phyloP scores from a whole-genome alignment of 2,797 vertebrate species.

The Tolypeutes matacus region DNA sequence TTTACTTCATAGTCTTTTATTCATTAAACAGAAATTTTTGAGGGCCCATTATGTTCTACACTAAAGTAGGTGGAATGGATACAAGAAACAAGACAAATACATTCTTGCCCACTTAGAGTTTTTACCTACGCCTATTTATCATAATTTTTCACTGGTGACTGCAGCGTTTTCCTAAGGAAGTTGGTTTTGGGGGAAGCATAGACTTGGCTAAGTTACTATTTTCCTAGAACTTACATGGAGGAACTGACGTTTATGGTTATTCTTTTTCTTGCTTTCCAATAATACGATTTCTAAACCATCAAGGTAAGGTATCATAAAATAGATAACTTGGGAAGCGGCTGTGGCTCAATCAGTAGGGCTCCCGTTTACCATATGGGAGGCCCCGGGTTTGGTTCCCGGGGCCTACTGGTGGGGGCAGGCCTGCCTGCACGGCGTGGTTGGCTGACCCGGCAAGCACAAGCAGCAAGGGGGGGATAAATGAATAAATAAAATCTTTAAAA shows the following conservation, averaged over 20 bases:
- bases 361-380: too few species aligned
- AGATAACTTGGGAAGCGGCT: too few species aligned
- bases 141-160: neutral
- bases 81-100: neutral
- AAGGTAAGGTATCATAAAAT: neutral
- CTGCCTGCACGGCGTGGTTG: too few species aligned
- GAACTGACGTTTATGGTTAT: neutral
- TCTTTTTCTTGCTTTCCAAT: neutral
- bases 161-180: neutral
- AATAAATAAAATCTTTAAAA: too few species aligned
- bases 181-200: neutral
- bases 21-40: neutral
- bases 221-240: neutral
- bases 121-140: neutral
- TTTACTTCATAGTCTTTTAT: conserved; percentile 19
- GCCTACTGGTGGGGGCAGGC: too few species aligned
- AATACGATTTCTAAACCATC: neutral
- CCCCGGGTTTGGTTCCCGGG: too few species aligned
- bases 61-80: neutral
- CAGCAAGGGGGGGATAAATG: too few species aligned
- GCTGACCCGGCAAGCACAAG: too few species aligned
- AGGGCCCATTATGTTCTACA: neutral
- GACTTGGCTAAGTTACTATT: neutral
- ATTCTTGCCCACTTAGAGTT: neutral
- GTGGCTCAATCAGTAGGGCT: too few species aligned